Base-by-base conservation (phyloP, 1,140 invertebrate species). In the Hermetia illucens region DNA sequence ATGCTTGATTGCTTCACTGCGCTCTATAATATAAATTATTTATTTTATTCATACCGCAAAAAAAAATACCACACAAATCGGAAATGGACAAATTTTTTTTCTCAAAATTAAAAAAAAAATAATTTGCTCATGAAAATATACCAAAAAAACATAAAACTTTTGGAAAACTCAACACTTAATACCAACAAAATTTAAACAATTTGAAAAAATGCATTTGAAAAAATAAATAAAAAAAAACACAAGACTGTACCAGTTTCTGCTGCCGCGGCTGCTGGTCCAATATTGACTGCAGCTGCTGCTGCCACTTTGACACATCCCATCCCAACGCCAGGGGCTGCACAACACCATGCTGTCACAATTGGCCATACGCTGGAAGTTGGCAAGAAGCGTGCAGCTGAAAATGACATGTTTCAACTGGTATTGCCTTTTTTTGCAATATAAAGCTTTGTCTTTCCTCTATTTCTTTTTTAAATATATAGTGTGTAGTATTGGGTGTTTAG, bases 321-420 rank as follows among this genome's bases (percentile, higher is more conserved):
- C 38, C 38, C 48, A 48, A 39, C 45, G 41, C 33, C 51, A 46
- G 50, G 53, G 51, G 40, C 61, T 61, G 51, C 51, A 50, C 51
- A 52, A 37, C 29, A 43, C 49, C 36, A 21, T 42, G 42, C 44
- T 44, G 53, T 48, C 44, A 44, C 53, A 20, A 56, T 52, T 49
- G 46, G 53, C 34, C 53, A 44, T 33, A 44, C 53, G 44, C 42
- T 59, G 47, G 75, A 79, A 71, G 73, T 80, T 66, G 80, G 81
- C 74, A 85, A 86, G 80, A 87, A 87, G 75, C 58, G 61, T 48
- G 50, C 62, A 52, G 59, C 59, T 43, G 62, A 77, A 66, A 81
- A 82, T 69, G 84, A 88, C 72, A 72, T 88, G 72, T 75, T 87
- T 49, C 56, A 55, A 79, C 81, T 87, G 84, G 84, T 88, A 88